Base-by-base conservation (phyloP, 2,797 vertebrate genomes). In the Sylvia borin region DNA sequence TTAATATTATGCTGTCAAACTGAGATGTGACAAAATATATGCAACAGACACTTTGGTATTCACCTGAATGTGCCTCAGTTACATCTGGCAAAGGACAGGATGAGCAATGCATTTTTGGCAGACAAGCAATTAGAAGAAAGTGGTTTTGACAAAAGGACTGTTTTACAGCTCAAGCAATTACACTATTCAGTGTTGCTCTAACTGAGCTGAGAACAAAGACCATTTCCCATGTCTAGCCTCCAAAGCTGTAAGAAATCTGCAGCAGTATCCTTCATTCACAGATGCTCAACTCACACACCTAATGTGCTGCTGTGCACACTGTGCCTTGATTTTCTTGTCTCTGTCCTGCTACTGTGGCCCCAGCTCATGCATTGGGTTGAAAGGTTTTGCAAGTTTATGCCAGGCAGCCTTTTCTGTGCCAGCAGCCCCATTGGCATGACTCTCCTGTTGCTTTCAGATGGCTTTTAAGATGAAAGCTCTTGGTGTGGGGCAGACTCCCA, bases 61-160 rank as follows among this genome's bases (percentile, higher is more conserved):
- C 75, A 92, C 68, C 36, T 72, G 75, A 90, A 54, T 88, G 95
- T 92, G 16, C 72, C 51, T 88, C 65, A 47, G n/a, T 91, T 80
- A 36, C 25, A 58, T 75, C 66, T 78, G 43, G 48, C 29, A 84
- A 68, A 80, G 61, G 78, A 54, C 36, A 38, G 43, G 61, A 88
- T 40, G 40, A 88, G 38, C 32, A 50, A 42, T 40, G 8, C 51
- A 54, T 65, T 93, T 94, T 91, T 91, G 82, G 57, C 55, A 82
- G 64, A n/a, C 50, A 51, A 92, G 61, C 75, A 90, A 85, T 87
- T 79, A 66, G 31, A 42, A 34, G 77, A 53, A 85, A 68, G n/a
- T 26, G 17, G 27, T 80, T 85, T 85, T 74, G 34, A 88, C 21
- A 83, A 92, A 95, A 76, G 29, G 27, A 42, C 27, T 78, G 48